These are phyloP conservation scores for Fissipunctia ypsillon DNA, from an alignment of 2,888 invertebrate species.

Conservation along the genomic window DNA sequence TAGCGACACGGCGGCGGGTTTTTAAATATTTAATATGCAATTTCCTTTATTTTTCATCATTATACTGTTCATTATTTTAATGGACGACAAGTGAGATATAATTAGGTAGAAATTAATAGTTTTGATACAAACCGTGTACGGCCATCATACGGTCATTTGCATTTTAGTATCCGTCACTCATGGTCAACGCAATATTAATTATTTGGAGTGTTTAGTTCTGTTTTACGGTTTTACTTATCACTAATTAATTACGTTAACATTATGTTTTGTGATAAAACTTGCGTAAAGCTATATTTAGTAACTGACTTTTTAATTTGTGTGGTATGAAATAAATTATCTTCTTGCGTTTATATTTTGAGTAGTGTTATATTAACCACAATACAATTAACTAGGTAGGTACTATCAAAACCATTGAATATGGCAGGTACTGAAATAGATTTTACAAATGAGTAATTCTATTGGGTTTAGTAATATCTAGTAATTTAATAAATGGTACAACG, in stretches of 20 bases:
- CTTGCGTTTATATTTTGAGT: background rate
- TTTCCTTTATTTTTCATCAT: conserved; percentile 86
- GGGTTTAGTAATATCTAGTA: background rate
- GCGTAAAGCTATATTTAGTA: conserved; percentile 1
- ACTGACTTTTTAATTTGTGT: background rate
- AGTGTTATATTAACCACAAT: background rate
- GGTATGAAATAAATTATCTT: background rate
- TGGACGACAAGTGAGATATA: conserved; percentile 81
- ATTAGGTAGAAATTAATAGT: conserved; percentile 81
- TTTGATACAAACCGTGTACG: conserved; percentile 69
- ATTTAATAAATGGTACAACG: background rate
- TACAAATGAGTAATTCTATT: background rate
- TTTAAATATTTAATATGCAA: conserved; percentile 90
- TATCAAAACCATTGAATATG: background rate
- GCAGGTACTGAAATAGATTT: background rate
- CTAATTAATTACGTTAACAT: conserved; percentile 51
- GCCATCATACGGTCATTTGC: conserved; percentile 69
- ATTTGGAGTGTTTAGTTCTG: conserved; percentile 49
- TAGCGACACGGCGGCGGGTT: conserved; percentile 82
- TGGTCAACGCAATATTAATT: conserved; percentile 59
- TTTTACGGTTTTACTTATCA: conserved; percentile 50
- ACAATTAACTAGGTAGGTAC: background rate
- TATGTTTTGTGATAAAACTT: conserved; percentile 32
- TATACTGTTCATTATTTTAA: conserved; percentile 79
- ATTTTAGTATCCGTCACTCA: conserved; percentile 65